A percentile compares a stretch with the other conserved stretches of the same genome.
Conservation (phyloP, 1,140 invertebrate species). For the Acromyrmex charruanus region DNA sequence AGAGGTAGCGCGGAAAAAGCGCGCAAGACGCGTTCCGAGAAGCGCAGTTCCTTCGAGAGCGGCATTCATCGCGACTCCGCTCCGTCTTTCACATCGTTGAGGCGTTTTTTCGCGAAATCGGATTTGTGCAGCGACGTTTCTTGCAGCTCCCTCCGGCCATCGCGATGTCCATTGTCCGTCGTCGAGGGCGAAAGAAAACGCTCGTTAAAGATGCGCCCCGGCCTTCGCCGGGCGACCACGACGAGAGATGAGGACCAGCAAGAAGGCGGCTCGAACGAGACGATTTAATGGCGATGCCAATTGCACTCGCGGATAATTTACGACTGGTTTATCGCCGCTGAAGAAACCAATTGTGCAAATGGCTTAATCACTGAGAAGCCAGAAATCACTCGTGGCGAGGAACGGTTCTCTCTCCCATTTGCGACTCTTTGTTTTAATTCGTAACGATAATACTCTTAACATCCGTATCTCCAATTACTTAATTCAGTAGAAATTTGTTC, state of each 20-base stretch:
- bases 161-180: constrained; percentile 50
- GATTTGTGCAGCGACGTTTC: constrained; percentile 54
- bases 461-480: background rate
- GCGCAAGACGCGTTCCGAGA: constrained; percentile 58
- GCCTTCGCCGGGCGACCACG: constrained; percentile 24
- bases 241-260: constrained; percentile 1
- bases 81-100: constrained; percentile 52
- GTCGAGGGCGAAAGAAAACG: constrained; percentile 54
- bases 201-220: constrained; percentile 64
- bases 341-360: constrained; percentile 54
- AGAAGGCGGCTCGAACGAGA: constrained; percentile 36
- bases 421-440: background rate
- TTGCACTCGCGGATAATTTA: constrained; percentile 34
- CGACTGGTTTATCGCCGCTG: constrained; percentile 51
- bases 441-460: too few relatives aligned
- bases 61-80: constrained; percentile 56
- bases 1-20: constrained; percentile 46
- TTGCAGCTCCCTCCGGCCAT: constrained; percentile 30
- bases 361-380: constrained; percentile 30
- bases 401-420: background rate
- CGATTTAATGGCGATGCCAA: constrained; percentile 55
- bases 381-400: constrained; percentile 19
- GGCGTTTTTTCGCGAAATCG: constrained; percentile 55
- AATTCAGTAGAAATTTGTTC: background rate
- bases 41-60: constrained; percentile 60